Conservation (phyloP, 2,113 vertebrate species). For the Cricetomys ansorgei region DNA sequence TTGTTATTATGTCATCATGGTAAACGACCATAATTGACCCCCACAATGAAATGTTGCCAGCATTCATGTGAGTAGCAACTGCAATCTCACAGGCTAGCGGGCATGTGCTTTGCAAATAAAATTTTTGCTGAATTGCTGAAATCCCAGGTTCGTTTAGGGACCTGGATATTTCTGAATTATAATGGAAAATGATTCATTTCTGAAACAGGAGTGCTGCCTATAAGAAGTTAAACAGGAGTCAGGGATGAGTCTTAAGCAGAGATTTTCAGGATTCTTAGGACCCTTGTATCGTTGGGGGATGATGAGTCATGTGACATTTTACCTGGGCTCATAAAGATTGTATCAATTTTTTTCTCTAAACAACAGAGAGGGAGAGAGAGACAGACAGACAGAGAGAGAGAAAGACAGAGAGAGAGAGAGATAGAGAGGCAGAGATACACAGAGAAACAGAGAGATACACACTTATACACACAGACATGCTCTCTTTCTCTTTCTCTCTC, state of each 20-base stretch:
- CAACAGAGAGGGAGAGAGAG: too few species aligned
- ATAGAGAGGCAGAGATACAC: too few species aligned
- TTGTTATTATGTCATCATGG: slow-evolving; percentile 77
- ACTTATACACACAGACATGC: neutral
- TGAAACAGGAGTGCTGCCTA: slow-evolving; percentile 51
- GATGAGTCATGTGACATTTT: slow-evolving; percentile 35
- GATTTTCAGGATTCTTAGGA: slow-evolving; percentile 49
- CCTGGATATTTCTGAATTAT: slow-evolving; percentile 70
- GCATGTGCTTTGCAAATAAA: slow-evolving; percentile 80
- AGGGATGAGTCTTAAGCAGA: slow-evolving; percentile 30
- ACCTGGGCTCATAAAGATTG: neutral
- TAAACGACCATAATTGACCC: slow-evolving; percentile 70
- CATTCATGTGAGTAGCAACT: slow-evolving; percentile 70
- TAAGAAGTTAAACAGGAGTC: slow-evolving; percentile 28
- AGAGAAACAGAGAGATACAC: neutral
- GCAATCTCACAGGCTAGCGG: slow-evolving; percentile 71
- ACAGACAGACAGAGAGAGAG: too few species aligned
- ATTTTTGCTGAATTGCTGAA: slow-evolving; percentile 79
- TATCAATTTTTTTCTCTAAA: slow-evolving; percentile 39
- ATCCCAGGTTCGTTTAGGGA: slow-evolving; percentile 75
- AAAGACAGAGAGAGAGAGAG: too few species aligned
- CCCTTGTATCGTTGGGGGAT: slow-evolving; percentile 23
- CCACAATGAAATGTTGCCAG: slow-evolving; percentile 71
- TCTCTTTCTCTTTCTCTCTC: neutral
- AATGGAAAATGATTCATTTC: slow-evolving; percentile 72